Evolutionary conservation across 2,113 vertebrate species (phyloP), one percentile per base, ranked within the genome.

Genomic region (Epinephelus lanceolatus): DNA sequence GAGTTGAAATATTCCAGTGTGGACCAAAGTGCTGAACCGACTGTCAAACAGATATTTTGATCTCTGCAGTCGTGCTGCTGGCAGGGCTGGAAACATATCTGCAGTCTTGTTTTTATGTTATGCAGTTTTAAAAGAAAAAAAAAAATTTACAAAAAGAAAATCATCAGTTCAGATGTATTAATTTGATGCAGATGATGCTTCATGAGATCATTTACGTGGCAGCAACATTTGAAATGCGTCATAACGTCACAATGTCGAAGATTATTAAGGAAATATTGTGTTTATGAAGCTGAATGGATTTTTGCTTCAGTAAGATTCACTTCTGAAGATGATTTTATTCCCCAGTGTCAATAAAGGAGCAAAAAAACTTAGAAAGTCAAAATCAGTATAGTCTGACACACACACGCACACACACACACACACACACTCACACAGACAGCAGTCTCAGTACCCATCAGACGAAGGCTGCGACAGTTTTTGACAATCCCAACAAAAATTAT

Each of bases 391-490:
- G 3, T 72, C n/a, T 30, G 15, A 79, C 12, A 51, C 47, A 21
- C 76, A 52, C 57, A 52, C 73, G 47, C 69, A 37, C 45, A 68
- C 53, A 55, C 17, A 14, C 56, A 63, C 68, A 77, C 7, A 30
- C 60, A 59, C n/a, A 55, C 18, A 69, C 40, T 11, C 56, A 77
- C 56, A 71, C 40, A 59, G 10, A 15, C 53, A 63, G 59, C 27
- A 49, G 56, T 59, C 74, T 82, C 65, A 49, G 67, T 45, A 60
- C n/a, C 68, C 76, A 66, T 91, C 84, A 90, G 45, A 80, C 21
- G 33, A 71, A 79, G 62, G 60, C 70, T 89, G 87, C 47, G 90
- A 88, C 92, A 88, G 81, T 84, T 88, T 88, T 86, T 90, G 86
- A 91, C 90, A 87, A 89, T 90, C 73, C 73, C 23, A 80, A 89